Base-by-base conservation (phyloP, 2,797 vertebrate species). In the Peromyscus melanophrys region DNA sequence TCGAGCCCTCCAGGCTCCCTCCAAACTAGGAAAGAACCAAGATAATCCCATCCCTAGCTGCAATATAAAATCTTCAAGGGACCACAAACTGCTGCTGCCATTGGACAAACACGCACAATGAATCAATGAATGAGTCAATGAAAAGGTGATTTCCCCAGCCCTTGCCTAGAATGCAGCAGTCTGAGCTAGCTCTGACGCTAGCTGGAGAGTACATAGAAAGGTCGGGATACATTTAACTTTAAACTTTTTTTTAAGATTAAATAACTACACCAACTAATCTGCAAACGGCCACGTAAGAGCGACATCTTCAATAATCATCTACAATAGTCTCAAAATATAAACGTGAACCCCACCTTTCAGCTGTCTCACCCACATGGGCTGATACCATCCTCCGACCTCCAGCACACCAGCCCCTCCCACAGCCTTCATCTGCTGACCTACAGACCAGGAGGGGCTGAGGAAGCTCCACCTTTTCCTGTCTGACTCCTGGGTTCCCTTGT, bases 221-320 rank as follows among this genome's bases (percentile, higher is more conserved):
- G 59, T 2, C 61, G 19, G 52, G 10, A 29, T 61, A 73, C 2
- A 37, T 87, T 84, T 82, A 52, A 21, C 55, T 31, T 94, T 63
- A 57, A 73, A 37, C 52, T 84, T 55, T 25, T 49, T 82, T 69
- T 83, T 55, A 71, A 67, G 52, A 43, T 92, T 75, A 82, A 63
- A 63, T 4, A 55, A 63, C 12, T 82, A 17, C 16, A 4, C 57
- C 40, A 65, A 37, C n/a, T 37, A 46, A 73, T 75, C 90, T 69
- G 14, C 37, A 97, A 95, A 86, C 65, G 52, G 61, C 71, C 71
- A 37, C 71, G 63, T 87, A 90, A 85, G 52, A 27, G 76, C 52
- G 8, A 6, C 23, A 77, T 40, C 40, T 37, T 90, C 25, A 67
- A 67, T 63, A 92, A 86, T 40, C 17, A 40, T 77, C 59, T 49